Evolutionary conservation across 2,797 vertebrate genomes (phyloP).

Genomic region (Bradypus variegatus): DNA sequence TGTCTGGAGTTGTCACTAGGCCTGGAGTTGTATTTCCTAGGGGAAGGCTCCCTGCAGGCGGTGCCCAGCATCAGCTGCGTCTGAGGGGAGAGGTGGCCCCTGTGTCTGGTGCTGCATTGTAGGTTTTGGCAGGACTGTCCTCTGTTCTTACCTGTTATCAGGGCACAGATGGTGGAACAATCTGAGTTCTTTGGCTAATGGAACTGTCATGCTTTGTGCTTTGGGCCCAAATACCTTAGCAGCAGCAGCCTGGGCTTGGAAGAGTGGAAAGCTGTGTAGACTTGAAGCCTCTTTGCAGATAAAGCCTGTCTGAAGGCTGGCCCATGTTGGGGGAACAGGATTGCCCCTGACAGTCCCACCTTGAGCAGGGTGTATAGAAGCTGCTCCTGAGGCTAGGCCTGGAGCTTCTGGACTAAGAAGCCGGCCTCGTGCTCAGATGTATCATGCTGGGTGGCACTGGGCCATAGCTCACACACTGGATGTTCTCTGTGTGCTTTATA

Average conservation of each 20-base stretch:
- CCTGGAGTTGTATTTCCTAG: background rate
- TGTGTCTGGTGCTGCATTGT: fast-evolving
- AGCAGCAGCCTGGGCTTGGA: background rate
- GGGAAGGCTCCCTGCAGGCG: background rate
- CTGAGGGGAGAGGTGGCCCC: no score
- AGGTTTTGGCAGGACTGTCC: background rate
- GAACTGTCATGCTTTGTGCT: background rate
- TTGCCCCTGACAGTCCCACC: fast-evolving
- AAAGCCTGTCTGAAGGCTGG: background rate
- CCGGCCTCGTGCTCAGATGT: background rate
- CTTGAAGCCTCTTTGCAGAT: background rate
- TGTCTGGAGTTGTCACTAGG: background rate
- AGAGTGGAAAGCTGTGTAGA: background rate
- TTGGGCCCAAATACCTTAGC: fast-evolving
- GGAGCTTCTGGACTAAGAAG: background rate
- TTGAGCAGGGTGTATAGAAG: background rate
- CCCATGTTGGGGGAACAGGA: background rate
- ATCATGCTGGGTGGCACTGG: fast-evolving
- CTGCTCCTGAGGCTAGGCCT: background rate
- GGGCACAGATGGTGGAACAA: no score
- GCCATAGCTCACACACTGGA: fast-evolving
- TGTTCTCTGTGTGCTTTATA: background rate
- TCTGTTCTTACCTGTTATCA: fast-evolving
- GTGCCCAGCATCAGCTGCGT: fast-evolving
- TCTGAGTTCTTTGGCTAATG: background rate